A percentile compares a stretch with the other conserved stretches of the same genome.
Conservation (phyloP, 2,797 vertebrate species). For the Morus bassanus region DNA sequence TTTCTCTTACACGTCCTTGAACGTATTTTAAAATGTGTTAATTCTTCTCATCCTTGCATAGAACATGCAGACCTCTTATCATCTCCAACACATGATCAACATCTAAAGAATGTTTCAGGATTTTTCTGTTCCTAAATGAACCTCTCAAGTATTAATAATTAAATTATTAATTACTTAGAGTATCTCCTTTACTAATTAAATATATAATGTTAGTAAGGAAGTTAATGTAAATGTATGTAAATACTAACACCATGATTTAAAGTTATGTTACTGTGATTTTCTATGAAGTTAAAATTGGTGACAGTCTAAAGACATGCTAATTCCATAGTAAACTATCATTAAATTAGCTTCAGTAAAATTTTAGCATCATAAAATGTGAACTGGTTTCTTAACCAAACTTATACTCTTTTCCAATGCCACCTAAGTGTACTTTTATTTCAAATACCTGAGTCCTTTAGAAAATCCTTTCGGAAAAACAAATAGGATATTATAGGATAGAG, state of each 20-base stretch:
- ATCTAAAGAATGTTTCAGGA: background rate
- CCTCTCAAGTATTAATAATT: background rate
- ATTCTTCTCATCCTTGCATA: background rate
- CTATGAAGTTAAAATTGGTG: background rate
- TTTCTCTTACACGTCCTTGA: background rate
- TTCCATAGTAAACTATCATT: background rate
- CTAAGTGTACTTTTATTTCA: background rate
- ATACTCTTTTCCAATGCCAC: background rate
- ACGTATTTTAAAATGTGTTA: background rate
- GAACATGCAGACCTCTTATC: background rate
- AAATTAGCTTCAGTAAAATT: background rate
- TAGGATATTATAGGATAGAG: background rate
- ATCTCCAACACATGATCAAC: background rate
- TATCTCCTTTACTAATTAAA: background rate
- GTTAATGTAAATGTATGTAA: background rate
- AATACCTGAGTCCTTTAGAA: background rate
- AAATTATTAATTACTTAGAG: background rate
- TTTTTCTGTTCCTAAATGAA: background rate
- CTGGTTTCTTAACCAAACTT: background rate
- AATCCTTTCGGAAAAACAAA: background rate
- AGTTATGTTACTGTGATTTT: background rate
- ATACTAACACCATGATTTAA: background rate
- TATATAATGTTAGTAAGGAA: background rate
- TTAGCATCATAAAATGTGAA: background rate
- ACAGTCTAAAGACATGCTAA: background rate